Conservation (phyloP, 1,140 invertebrate genomes). For the Polyergus mexicanus region DNA sequence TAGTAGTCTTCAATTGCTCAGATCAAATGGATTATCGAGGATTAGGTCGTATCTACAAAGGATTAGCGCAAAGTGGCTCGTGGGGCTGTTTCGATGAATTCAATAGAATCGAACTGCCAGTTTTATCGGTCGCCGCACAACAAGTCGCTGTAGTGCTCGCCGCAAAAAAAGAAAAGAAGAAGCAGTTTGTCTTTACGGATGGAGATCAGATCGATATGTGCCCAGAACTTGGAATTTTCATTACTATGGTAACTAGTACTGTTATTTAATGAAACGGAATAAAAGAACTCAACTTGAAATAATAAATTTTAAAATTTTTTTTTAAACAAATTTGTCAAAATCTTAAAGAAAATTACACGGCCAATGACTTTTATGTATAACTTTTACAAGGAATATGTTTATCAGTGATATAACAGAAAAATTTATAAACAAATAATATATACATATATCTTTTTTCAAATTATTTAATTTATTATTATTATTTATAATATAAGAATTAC, state of each 20-base stretch:
- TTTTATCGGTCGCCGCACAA: constrained; percentile 98
- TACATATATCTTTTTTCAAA: too few relatives aligned
- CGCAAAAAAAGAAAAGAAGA: constrained; percentile 96
- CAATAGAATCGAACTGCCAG: constrained; percentile 98
- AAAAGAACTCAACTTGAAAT: background rate
- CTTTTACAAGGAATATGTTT: background rate
- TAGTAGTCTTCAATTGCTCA: constrained; percentile 99
- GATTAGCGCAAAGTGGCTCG: constrained; percentile 97
- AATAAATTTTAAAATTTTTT: constrained; percentile 26
- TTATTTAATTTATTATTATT: too few relatives aligned
- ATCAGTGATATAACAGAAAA: too few relatives aligned
- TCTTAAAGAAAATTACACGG: background rate
- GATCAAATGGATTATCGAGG: constrained; percentile 99
- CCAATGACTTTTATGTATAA: background rate
- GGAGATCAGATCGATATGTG: constrained; percentile 97
- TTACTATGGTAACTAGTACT: constrained; percentile 96
- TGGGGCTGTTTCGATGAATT: constrained; percentile 99
- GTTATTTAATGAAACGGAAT: background rate
- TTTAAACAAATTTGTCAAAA: background rate
- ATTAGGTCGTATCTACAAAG: constrained; percentile 95
- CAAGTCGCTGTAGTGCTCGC: constrained; percentile 98
- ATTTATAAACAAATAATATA: too few relatives aligned
- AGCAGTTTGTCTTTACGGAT: constrained; percentile 97
- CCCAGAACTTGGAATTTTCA: constrained; percentile 98
- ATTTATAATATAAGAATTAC: too few relatives aligned